A percentile compares a stretch with the other conserved stretches of the same genome.
phyloP scores from a whole-genome alignment of 2,113 vertebrate species.

The Trochalopteron elliotii region DNA sequence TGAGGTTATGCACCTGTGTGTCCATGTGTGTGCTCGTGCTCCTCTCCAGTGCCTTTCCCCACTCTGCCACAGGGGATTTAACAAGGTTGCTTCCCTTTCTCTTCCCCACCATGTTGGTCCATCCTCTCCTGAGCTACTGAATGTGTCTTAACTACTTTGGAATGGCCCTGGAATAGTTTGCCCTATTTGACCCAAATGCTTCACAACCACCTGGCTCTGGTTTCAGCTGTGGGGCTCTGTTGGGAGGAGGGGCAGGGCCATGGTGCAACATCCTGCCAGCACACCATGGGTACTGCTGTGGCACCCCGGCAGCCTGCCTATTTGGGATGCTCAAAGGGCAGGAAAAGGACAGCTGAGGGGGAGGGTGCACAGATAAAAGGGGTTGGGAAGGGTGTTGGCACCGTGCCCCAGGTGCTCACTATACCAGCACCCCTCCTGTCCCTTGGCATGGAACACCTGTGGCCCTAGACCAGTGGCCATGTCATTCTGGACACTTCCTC shows the following conservation, averaged over 20 bases:
- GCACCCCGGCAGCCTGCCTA: accelerated
- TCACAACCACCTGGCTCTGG: accelerated
- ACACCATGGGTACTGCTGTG: background rate
- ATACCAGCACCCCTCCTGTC: background rate
- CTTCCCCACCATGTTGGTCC: accelerated
- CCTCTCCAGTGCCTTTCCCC: background rate
- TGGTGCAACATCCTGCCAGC: too few species aligned
- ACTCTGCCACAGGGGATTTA: accelerated
- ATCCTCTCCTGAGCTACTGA: background rate
- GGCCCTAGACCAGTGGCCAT: background rate
- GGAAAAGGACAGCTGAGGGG: background rate
- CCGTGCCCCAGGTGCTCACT: background rate
- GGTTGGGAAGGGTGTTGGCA: background rate
- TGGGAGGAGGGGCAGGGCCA: background rate
- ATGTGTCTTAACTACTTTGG: background rate
- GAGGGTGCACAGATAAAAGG: background rate
- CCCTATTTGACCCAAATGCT: background rate
- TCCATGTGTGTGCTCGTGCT: accelerated
- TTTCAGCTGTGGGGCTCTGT: background rate
- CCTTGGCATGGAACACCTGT: background rate
- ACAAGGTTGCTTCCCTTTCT: background rate
- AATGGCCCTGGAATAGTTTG: background rate
- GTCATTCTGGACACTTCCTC: background rate
- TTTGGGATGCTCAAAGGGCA: background rate
- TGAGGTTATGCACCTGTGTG: background rate